Evolutionary conservation across 1,140 invertebrate genomes (phyloP).

Genomic region (Acyrthosiphon pisum): DNA sequence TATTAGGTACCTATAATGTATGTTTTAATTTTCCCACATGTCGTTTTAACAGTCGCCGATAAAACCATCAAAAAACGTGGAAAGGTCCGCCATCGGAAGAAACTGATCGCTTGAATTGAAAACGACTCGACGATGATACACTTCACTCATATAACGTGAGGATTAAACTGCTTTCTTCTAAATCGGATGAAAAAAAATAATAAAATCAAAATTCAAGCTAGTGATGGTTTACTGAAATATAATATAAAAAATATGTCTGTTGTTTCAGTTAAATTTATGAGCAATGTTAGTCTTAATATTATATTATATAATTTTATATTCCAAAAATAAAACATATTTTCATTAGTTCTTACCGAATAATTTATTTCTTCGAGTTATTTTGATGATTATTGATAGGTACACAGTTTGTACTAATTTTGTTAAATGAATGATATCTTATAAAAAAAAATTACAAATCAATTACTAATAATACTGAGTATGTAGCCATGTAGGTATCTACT

Average conservation of each 20-base stretch:
- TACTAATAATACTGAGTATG: not conserved
- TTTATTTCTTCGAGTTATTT: not conserved
- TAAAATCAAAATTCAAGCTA: not conserved
- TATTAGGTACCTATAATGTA: not conserved
- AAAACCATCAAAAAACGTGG: constrained; percentile 16
- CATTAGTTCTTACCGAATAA: not conserved
- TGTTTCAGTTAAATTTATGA: not conserved
- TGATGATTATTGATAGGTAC: not conserved
- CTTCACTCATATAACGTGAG: not conserved
- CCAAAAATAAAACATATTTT: not conserved
- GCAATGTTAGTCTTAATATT: not conserved
- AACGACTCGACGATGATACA: not conserved
- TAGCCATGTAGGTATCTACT: not conserved
- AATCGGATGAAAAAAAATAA: not conserved
- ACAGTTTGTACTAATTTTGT: not conserved
- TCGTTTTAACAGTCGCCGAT: not conserved
- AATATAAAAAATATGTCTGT: not conserved
- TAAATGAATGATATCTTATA: not conserved
- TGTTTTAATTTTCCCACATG: constrained; percentile 49
- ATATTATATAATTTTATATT: not conserved
- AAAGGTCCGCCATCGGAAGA: not conserved
- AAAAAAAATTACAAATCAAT: not conserved
- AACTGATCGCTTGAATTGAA: not conserved
- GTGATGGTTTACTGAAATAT: not conserved
- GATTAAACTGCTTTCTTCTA: not conserved